Base-by-base conservation (phyloP, 1,140 invertebrate genomes). In the Gyrodactylus bullatarudis region DNA sequence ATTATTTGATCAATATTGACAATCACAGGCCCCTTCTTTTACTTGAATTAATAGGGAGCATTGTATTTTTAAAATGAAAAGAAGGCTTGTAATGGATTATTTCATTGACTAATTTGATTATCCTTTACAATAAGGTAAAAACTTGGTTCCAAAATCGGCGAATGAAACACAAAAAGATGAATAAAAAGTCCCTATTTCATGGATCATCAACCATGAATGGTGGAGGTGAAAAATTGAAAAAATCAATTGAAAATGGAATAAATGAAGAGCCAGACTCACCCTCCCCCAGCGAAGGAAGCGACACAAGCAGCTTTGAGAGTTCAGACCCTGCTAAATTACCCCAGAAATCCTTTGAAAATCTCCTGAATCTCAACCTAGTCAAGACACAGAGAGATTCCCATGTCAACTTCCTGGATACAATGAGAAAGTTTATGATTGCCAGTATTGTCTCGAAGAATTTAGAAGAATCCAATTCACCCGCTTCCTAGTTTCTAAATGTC, bases 91-190 rank as follows among this genome's bases (percentile, higher is more conserved):
- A 8, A 54, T 54, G 20, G 20, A 54, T 54, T 54, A 54, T 54
- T 20, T n/a, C n/a, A n/a, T n/a, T n/a, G 20, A 54, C 20, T 54
- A 54, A 54, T 54, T 54, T 54, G 20, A 54, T 54, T 20, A 54
- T 8, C 20, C 8, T 54, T 54, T 54, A 8, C 8, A 8, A 54
- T 26, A 76, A 85, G 84, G 91, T 94, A 69, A 95, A 94, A 83
- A 94, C 90, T 26, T 96, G 91, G 92, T 96, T 95, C 81, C 91
- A 95, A 82, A 95, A 95, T 81, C 82, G 91, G 20, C 82, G 91
- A 75, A 95, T 95, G 91, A 96, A 95, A 78, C 90, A 94, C 80
- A 95, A 95, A 84, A 95, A 95, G 78, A 87, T 92, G 78, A 71
- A 20, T 24, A 71, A 26, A 71, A 54, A 54, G 34, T 16, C n/a